These are phyloP conservation scores for Sphaeramia orbicularis DNA, from an alignment of 2,797 vertebrate species.

Conservation along the genomic window DNA sequence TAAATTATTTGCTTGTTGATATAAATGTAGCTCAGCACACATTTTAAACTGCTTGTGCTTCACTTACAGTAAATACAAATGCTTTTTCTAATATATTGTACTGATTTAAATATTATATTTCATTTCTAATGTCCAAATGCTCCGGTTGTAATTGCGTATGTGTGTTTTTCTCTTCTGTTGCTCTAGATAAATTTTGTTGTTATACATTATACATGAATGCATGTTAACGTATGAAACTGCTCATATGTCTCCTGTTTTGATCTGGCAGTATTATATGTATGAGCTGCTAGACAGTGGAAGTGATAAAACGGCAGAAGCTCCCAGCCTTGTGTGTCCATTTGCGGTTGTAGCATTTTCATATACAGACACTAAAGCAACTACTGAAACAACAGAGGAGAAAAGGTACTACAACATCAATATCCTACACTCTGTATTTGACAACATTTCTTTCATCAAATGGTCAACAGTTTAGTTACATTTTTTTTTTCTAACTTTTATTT, in stretches of 20 bases:
- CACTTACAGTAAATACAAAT: not conserved
- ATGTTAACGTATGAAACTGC: not conserved
- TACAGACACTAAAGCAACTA: conserved; percentile 67
- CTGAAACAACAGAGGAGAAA: conserved; percentile 50
- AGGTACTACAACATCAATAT: conserved; percentile 63
- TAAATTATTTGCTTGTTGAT: not conserved
- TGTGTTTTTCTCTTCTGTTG: conserved; percentile 2
- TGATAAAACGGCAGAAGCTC: conserved; percentile 49
- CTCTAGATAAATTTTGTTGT: not conserved
- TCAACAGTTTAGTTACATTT: conserved; percentile 7
- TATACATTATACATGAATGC: not conserved
- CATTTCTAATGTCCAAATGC: not conserved
- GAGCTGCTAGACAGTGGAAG: conserved; percentile 74
- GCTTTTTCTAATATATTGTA: not conserved
- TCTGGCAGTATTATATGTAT: conserved; percentile 85
- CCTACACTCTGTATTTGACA: not conserved
- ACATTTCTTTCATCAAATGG: conserved; percentile 12
- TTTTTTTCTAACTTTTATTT: conserved; percentile 49
- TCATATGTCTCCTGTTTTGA: conserved; percentile 31
- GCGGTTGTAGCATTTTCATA: conserved; percentile 85
- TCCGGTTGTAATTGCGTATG: not conserved
- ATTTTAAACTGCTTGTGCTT: not conserved
- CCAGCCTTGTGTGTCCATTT: conserved; percentile 80
- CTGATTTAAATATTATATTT: not conserved
- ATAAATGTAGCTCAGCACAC: not conserved